Percentiles rank a stretch among this genome's conserved stretches.
Conservation (phyloP, 2,888 invertebrate species). For the Drosophila acutilabella region DNA sequence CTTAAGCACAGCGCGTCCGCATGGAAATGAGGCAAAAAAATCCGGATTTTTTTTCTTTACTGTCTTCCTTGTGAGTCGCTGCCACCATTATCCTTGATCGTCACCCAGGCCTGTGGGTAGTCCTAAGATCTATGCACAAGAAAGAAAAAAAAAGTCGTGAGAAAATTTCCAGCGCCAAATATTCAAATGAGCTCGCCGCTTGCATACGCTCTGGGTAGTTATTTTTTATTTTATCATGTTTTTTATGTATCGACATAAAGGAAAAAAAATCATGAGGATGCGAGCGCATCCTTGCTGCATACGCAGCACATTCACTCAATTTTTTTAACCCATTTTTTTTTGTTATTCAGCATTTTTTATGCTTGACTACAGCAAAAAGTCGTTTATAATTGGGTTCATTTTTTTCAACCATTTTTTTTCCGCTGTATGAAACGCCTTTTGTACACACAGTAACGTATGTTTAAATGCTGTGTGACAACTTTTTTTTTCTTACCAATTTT, state of each 20-base stretch:
- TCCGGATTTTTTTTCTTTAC: constrained; percentile 77
- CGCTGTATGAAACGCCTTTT: constrained; percentile 46
- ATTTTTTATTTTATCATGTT: constrained; percentile 25
- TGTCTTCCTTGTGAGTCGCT: constrained; percentile 59
- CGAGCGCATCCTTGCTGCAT: constrained; percentile 68
- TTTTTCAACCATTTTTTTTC: constrained; percentile 49
- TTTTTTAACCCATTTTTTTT: constrained; percentile 65
- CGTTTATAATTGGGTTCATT: constrained; percentile 72
- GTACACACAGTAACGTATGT: constrained; percentile 26
- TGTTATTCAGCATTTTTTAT: constrained; percentile 47
- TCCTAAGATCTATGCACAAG: constrained; percentile 24
- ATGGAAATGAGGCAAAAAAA: constrained; percentile 83
- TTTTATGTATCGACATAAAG: constrained; percentile 21
- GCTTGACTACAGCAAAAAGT: constrained; percentile 71
- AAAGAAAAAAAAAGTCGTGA: constrained; percentile 68
- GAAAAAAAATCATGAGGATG: constrained; percentile 59
- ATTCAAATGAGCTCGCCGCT: constrained; percentile 72
- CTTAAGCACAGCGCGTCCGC: constrained; percentile 71
- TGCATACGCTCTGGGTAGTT: constrained; percentile 72
- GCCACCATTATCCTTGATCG: constrained; percentile 70
- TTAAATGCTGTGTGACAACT: constrained; percentile 72
- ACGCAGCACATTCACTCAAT: constrained; percentile 38
- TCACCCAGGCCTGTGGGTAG: constrained; percentile 74
- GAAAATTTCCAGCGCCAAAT: constrained; percentile 74
- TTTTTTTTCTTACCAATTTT: constrained; percentile 56